Conservation (phyloP, 2,113 vertebrate genomes). For the Callopanchax toddi region DNA sequence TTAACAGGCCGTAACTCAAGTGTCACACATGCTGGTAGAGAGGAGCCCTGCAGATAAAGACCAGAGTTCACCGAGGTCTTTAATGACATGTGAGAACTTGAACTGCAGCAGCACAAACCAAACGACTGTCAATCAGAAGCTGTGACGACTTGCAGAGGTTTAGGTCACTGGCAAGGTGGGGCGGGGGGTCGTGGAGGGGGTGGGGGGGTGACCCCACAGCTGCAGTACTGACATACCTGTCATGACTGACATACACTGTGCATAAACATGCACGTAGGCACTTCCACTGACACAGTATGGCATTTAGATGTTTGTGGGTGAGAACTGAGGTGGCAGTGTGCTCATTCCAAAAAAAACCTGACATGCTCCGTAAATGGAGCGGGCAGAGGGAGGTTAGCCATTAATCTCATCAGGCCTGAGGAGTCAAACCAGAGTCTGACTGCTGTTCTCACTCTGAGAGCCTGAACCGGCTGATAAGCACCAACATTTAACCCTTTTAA, state of each 20-base stretch:
- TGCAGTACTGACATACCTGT: constrained; percentile 5
- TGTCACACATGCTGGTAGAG: constrained; percentile 12
- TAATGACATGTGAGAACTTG: constrained; percentile 23
- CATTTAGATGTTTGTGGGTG: constrained; percentile 51
- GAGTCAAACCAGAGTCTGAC: constrained; percentile 51
- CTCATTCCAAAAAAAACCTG: constrained; percentile 52
- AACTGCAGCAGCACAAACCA: constrained; percentile 2
- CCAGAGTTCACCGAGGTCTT: constrained; percentile 27
- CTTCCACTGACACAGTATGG: constrained; percentile 39
- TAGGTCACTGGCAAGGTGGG: constrained; percentile 51
- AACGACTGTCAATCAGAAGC: constrained; percentile 28
- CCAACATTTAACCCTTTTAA: constrained; percentile 20
- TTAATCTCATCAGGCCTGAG: constrained; percentile 68
- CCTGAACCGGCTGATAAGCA: constrained; percentile 57
- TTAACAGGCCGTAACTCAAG: constrained; percentile 25
- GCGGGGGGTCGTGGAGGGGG: not conserved
- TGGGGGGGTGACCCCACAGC: constrained; percentile 38
- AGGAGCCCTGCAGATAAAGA: constrained; percentile 25
- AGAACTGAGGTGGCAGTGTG: constrained; percentile 71
- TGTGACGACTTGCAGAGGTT: constrained; percentile 23
- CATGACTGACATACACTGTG: constrained; percentile 37
- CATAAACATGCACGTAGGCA: constrained; percentile 48
- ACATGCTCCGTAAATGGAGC: constrained; percentile 62
- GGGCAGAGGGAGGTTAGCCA: constrained; percentile 65
- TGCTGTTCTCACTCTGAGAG: constrained; percentile 39